These are phyloP conservation scores for Typhlichthys eigenmanni DNA, from an alignment of 2,797 vertebrate species.

Conservation along the genomic window DNA sequence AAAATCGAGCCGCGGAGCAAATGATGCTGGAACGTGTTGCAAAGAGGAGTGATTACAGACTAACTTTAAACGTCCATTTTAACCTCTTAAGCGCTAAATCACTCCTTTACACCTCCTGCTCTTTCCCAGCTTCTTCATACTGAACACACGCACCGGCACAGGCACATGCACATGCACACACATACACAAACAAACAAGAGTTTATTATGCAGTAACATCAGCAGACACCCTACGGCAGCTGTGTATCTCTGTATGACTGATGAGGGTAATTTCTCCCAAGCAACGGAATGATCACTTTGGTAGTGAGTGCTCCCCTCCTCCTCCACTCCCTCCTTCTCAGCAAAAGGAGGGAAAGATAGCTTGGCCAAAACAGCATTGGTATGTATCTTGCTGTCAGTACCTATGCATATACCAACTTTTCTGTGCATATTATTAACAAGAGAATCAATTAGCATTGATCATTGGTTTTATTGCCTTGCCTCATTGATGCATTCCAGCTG, in stretches of 20 bases:
- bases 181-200: conserved; percentile 31
- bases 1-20: conserved; percentile 49
- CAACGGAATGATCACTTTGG: conserved; percentile 82
- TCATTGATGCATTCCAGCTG: conserved; percentile 10
- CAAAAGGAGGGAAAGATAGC: conserved; percentile 7
- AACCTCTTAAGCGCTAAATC: conserved; percentile 66
- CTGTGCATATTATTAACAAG: conserved; percentile 18
- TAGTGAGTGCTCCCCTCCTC: conserved; percentile 52
- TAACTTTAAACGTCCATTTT: conserved; percentile 57
- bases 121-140: conserved; percentile 13
- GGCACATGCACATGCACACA: conserved; percentile 20
- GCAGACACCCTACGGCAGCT: conserved; percentile 79
- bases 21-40: conserved; percentile 49
- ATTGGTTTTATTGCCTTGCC: neutral
- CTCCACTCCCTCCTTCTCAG: conserved; percentile 46
- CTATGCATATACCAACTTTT: conserved; percentile 27
- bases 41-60: conserved; percentile 56
- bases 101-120: conserved; percentile 59
- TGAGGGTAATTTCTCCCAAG: conserved; percentile 86
- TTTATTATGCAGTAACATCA: conserved; percentile 80
- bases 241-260: conserved; percentile 83
- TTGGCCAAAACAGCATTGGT: conserved; percentile 43
- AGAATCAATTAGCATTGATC: neutral
- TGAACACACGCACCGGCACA: conserved; percentile 17
- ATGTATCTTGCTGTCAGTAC: conserved; percentile 11